Evolutionary conservation across 2,888 invertebrate genomes (phyloP).

Genomic region (Endomychus coccineus): DNA sequence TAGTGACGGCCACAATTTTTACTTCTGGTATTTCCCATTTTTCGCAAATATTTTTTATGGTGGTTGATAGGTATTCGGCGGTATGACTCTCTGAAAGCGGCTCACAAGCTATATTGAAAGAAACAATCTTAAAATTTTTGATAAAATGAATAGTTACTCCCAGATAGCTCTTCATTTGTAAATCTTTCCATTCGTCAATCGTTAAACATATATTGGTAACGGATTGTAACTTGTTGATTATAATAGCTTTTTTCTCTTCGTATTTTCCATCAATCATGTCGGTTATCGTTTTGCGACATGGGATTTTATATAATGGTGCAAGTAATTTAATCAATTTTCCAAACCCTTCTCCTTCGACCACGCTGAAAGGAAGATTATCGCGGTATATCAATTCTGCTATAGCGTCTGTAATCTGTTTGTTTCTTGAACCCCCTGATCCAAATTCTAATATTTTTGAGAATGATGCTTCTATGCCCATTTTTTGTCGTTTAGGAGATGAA

Average conservation of each 20-base stretch:
- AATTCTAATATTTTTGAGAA: constrained; percentile 5
- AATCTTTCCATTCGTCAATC: constrained; percentile 28
- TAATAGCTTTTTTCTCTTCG: constrained; percentile 15
- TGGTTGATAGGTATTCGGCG: constrained; percentile 18
- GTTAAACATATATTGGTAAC: constrained; percentile 24
- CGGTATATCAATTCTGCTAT: constrained; percentile 6
- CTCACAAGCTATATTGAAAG: constrained; percentile 25
- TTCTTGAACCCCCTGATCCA: constrained; percentile 5
- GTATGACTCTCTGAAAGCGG: constrained; percentile 25
- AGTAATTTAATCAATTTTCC: constrained; percentile 14
- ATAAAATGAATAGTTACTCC: constrained; percentile 26
- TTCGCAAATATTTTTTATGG: constrained; percentile 19
- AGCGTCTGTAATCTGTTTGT: constrained; percentile 3
- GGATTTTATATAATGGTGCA: constrained; percentile 15
- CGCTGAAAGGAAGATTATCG: constrained; percentile 3
- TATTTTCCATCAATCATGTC: constrained; percentile 15
- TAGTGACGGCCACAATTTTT: constrained; percentile 24
- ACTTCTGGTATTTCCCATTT: constrained; percentile 22
- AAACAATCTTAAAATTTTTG: constrained; percentile 22
- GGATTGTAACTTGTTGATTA: constrained; percentile 21
- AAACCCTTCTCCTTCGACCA: constrained; percentile 8
- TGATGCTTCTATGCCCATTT: constrained; percentile 6
- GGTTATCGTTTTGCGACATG: constrained; percentile 17
- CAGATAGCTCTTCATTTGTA: constrained; percentile 25
- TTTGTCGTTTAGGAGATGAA: constrained; percentile 6